Conservation (phyloP, 2,888 invertebrate species). For the Coronaproctus castanopsis region DNA sequence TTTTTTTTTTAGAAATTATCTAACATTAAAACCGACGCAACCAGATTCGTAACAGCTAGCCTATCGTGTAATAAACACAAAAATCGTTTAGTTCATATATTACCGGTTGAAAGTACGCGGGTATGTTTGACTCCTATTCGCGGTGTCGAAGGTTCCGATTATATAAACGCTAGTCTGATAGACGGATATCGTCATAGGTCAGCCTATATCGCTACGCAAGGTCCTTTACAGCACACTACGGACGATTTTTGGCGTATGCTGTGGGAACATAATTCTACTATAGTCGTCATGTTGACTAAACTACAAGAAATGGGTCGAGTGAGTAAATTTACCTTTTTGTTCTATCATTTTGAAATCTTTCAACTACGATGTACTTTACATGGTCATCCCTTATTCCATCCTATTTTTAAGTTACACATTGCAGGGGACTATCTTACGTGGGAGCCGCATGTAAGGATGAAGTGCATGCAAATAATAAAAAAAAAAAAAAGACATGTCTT, state of each 20-base stretch:
- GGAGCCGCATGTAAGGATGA: not conserved
- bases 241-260: constrained; percentile 99
- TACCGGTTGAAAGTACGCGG: constrained; percentile 88
- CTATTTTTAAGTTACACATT: too few species aligned
- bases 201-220: constrained; percentile 97
- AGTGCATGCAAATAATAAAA: not conserved
- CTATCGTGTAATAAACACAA: constrained; percentile 94
- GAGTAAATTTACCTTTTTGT: too few species aligned
- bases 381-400: too few species aligned
- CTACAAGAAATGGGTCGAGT: constrained; percentile 93
- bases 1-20: constrained; percentile 48
- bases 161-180: constrained; percentile 95
- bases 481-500: not conserved
- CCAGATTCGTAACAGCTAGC: constrained; percentile 86
- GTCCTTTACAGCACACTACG: constrained; percentile 87
- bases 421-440: too few species aligned
- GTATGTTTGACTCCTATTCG: constrained; percentile 81
- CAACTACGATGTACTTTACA: too few species aligned
- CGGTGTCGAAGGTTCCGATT: constrained; percentile 77
- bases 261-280: constrained; percentile 99
- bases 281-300: constrained; percentile 96
- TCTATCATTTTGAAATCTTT: too few species aligned
- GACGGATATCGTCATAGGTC: constrained; percentile 60
- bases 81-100: constrained; percentile 90
- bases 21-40: constrained; percentile 71